These are phyloP conservation scores for Camelus dromedarius DNA, from an alignment of 2,113 vertebrate species.

Conservation along the genomic window DNA sequence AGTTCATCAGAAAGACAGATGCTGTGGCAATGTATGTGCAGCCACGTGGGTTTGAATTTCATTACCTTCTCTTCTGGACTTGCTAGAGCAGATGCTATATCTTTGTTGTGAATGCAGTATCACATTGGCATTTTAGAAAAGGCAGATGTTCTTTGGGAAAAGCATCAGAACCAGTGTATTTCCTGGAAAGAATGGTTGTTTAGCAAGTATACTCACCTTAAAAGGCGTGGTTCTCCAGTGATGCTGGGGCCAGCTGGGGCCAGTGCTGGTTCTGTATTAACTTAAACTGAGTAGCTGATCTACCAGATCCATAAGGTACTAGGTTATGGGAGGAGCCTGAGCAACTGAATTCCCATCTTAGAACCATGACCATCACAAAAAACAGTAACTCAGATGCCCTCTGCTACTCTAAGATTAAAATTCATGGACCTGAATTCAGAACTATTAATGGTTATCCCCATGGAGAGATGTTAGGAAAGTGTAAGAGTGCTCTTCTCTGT, in stretches of 20 bases:
- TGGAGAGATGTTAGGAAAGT: neutral
- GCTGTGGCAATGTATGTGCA: neutral
- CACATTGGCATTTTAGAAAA: neutral
- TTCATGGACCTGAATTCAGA: neutral
- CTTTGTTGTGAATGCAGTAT: neutral
- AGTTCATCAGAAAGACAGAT: neutral
- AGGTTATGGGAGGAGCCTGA: neutral
- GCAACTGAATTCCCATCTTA: neutral
- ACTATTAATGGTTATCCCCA: slow-evolving; percentile 2
- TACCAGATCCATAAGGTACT: neutral
- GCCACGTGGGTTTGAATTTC: neutral
- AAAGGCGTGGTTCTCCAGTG: neutral
- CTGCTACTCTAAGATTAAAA: neutral
- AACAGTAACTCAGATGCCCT: neutral
- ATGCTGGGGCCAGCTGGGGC: neutral
- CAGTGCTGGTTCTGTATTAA: neutral
- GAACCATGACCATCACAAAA: neutral
- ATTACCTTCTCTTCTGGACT: slow-evolving; percentile 10
- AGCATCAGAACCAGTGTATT: neutral
- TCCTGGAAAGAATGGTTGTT: neutral
- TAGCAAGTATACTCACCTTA: neutral
- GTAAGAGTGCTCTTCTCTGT: neutral
- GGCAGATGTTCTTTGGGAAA: neutral
- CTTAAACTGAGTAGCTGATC: neutral
- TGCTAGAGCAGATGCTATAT: neutral